phyloP scores from a whole-genome alignment of 1,140 invertebrate genomes.

The Calephelis nemesis region DNA sequence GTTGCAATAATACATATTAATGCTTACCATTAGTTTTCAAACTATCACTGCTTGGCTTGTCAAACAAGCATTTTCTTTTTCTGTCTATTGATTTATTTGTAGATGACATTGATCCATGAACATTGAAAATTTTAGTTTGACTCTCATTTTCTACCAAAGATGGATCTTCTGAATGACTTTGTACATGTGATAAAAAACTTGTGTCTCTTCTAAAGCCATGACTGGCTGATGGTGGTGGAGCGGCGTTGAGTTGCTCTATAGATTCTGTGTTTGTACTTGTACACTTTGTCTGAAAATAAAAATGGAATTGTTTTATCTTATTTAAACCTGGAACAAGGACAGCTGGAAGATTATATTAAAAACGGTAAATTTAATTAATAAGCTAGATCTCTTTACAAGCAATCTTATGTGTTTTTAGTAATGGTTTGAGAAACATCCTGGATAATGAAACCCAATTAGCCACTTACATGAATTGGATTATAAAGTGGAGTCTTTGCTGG shows the following conservation, averaged over 20 bases:
- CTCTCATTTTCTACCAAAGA: slow-evolving; percentile 29
- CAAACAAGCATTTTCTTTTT: slow-evolving; percentile 52
- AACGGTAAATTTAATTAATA: too few relatives aligned
- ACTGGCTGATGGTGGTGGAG: slow-evolving; percentile 32
- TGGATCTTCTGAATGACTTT: slow-evolving; percentile 34
- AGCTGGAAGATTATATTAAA: too few relatives aligned
- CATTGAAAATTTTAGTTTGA: slow-evolving; percentile 31
- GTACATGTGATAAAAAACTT: slow-evolving; percentile 34
- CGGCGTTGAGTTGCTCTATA: slow-evolving; percentile 31
- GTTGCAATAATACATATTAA: background rate
- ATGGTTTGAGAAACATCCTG: too few relatives aligned
- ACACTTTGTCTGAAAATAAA: slow-evolving; percentile 44
- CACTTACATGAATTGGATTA: slow-evolving; percentile 41
- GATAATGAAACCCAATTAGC: too few relatives aligned
- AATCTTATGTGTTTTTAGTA: too few relatives aligned
- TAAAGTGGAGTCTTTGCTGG: slow-evolving; percentile 37
- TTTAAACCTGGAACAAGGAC: too few relatives aligned
- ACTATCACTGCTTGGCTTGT: slow-evolving; percentile 8
- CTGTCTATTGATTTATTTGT: slow-evolving; percentile 32
- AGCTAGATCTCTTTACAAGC: too few relatives aligned
- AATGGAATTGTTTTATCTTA: background rate
- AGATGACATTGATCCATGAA: slow-evolving; percentile 35
- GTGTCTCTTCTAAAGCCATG: slow-evolving; percentile 38
- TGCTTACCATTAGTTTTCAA: slow-evolving; percentile 21
- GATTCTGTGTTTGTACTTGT: slow-evolving; percentile 43